Conservation (phyloP, 1,140 invertebrate genomes). For the Oppia nitens region DNA sequence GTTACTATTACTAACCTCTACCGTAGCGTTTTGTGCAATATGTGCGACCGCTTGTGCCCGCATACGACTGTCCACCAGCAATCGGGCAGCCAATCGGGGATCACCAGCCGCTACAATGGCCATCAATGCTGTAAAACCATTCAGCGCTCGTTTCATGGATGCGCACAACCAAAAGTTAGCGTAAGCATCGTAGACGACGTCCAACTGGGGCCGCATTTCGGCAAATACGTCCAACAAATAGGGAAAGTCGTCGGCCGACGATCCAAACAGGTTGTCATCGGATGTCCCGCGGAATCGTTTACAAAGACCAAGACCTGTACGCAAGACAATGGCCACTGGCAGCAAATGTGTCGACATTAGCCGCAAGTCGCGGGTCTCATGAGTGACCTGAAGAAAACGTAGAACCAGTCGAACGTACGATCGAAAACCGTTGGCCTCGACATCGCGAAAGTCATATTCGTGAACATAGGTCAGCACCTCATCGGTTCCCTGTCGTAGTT, state of each 20-base stretch:
- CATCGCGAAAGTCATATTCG: slow-evolving; percentile 6
- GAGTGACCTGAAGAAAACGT: not conserved
- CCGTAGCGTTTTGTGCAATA: not conserved
- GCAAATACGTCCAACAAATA: not conserved
- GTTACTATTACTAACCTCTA: not conserved
- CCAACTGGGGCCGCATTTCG: not conserved
- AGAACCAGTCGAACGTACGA: not conserved
- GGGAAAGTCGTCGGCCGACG: not conserved
- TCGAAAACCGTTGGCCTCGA: slow-evolving; percentile 16
- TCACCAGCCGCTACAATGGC: slow-evolving; percentile 3
- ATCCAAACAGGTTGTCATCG: not conserved
- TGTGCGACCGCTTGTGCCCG: not conserved
- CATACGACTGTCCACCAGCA: not conserved
- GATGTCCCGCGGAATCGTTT: not conserved
- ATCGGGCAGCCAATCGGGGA: not conserved
- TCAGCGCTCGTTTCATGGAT: slow-evolving; percentile 4
- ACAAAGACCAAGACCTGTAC: slow-evolving; percentile 4
- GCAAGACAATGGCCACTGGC: not conserved
- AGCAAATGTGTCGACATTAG: not conserved
- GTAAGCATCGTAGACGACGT: not conserved
- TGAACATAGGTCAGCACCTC: not conserved
- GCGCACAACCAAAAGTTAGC: slow-evolving; percentile 7
- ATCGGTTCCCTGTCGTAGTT: not conserved
- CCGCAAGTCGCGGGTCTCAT: not conserved
- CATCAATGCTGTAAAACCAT: slow-evolving; percentile 3